Evolutionary conservation across 2,113 vertebrate species (phyloP), one percentile per base, ranked within the genome.

Genomic region (Alaudala cheleensis): DNA sequence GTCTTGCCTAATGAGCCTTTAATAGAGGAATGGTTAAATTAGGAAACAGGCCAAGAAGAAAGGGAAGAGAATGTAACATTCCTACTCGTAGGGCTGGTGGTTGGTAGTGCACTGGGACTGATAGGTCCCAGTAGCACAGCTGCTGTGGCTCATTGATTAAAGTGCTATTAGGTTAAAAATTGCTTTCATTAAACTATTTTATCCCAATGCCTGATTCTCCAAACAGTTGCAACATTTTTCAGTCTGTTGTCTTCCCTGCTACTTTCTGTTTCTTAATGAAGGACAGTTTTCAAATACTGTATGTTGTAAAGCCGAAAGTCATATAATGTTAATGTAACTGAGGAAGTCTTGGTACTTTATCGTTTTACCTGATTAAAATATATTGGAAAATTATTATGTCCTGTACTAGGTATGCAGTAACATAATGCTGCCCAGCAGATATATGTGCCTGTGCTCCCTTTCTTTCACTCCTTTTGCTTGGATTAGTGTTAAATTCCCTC

Each of bases 401-500:
- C 64, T 77, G 14, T 78, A 29, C 49, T 74, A 61, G 31, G 11
- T 88, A 51, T 13, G 2, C 88, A 47, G 80, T 88, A 87, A 92
- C 44, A 34, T 45, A 82, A 26, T 77, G 34, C 73, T 92, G 56
- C 79, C 85, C 91, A 90, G 79, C 76, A 96, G 60, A 93, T 49
- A 39, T 2, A 0, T 53, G 24, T 81, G 12, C 31, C 10, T 4
- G 5, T 73, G 37, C 47, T 33, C 28, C 40, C 66, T 80, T 60
- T 33, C 25, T 47, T 39, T 67, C 29, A 8, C 69, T 51, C 34
- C 93, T 34, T 92, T 97, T 96, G 7, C 84, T 90, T 81, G 65
- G 90, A 95, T 97, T 97, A 96, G 56, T 96, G 72, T 78, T 95
- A 92, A 95, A 94, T 97, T 98, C 72, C 51, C 69, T 67, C 20